Percentiles rank a stretch among this genome's conserved stretches.
phyloP scores from a whole-genome alignment of 2,113 vertebrate species.

The Lamprologus sp. region DNA sequence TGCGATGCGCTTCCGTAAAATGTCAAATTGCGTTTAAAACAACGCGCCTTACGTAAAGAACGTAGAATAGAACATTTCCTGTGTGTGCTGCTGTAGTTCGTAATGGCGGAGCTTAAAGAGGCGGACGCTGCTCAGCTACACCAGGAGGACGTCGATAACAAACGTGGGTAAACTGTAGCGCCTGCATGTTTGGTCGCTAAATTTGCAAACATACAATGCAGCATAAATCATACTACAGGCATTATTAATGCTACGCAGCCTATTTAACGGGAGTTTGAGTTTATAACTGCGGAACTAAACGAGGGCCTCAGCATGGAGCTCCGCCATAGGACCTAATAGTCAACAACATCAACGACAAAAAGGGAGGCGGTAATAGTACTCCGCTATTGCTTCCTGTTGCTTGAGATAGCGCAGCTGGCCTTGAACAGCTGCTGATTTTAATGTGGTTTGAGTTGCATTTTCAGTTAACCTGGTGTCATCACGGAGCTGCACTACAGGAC shows the following conservation, averaged over 20 bases:
- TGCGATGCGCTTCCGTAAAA: neutral
- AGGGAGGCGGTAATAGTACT: neutral
- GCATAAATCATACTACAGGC: neutral
- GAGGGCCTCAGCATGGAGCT: conserved; percentile 75
- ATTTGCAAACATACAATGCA: neutral
- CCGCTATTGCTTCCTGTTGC: fast-evolving
- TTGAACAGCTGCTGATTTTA: fast-evolving
- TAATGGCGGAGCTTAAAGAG: conserved; percentile 73
- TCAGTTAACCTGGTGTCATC: conserved; percentile 15
- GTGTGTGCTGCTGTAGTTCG: neutral
- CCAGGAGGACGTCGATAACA: conserved; percentile 69
- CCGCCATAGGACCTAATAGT: conserved; percentile 69
- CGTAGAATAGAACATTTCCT: neutral
- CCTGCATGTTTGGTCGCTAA: neutral
- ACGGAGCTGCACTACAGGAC: conserved; percentile 62
- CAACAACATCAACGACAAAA: neutral
- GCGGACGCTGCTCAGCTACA: conserved; percentile 57
- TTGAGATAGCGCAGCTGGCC: fast-evolving
- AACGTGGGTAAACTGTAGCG: conserved; percentile 43
- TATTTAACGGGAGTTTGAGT: conserved; percentile 7
- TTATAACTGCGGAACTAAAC: conserved; percentile 51
- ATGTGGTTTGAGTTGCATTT: neutral
- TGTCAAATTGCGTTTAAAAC: neutral
- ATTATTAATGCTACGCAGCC: neutral
- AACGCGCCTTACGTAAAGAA: conserved; percentile 12